Evolutionary conservation across 2,113 vertebrate species (phyloP), one percentile per base, ranked within the genome.

Genomic region (Hystrix cristata): DNA sequence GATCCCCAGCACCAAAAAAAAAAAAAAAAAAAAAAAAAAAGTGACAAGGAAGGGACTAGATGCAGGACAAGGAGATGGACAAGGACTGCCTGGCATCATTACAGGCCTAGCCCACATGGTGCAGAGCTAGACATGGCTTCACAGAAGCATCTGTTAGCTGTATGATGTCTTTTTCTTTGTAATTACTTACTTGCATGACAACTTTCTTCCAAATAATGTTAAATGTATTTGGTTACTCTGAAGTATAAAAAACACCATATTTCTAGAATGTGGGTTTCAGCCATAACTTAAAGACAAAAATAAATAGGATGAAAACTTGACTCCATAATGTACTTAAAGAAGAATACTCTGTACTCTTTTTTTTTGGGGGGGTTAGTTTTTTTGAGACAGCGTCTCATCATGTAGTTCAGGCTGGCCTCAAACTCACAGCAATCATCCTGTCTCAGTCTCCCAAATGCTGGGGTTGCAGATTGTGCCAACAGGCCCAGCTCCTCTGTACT

Each of bases 211-310:
- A 87, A 96, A 67, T 21, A 83, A 87, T 64, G 29, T 62, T 84
- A 80, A 11, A 51, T n/a, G 38, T 62, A 65, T 34, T 48, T 92
- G 79, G 79, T 53, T 76, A 81, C 29, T 94, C 92, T 86, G 31
- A 53, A 23, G 12, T 78, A 18, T 29, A 90, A 95, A 94, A 59
- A 11, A 72, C 6, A 96, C 89, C 3, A 85, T 74, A 48, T 57
- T 82, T 92, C 60, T 46, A 72, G n/a, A 72, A 64, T 92, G 87
- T 82, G 5, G 64, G 92, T 92, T 93, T 64, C 48, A 65, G 64
- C 59, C 43, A 65, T 83, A 92, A 84, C 64, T 87, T 90, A 51
- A 96, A 89, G 29, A 92, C 7, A 85, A 65, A 95, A 90, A 79
- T 71, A 95, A 64, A 15, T n/a, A 51, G 69, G 57, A 86, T 18